Percentiles rank a stretch among this genome's conserved stretches.
These are phyloP conservation scores for Neoarius graeffei DNA, from an alignment of 2,113 vertebrate species.

Conservation along the genomic window DNA sequence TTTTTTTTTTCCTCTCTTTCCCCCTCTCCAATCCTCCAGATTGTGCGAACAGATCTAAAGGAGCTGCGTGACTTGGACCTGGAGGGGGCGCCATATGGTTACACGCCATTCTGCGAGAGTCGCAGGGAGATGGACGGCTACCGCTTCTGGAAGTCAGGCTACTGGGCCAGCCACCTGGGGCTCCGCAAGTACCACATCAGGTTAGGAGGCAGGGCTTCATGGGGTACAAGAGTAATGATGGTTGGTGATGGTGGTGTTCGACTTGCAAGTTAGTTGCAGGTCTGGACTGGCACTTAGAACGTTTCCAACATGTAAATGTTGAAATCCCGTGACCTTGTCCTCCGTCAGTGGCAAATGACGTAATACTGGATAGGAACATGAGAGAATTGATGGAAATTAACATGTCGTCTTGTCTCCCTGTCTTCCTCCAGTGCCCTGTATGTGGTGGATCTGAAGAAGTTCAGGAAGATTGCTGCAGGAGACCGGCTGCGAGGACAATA, in stretches of 20 bases:
- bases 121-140: constrained; percentile 96
- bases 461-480: constrained; percentile 96
- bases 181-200: constrained; percentile 98
- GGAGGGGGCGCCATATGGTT: constrained; percentile 95
- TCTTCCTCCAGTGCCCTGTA: constrained; percentile 83
- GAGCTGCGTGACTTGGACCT: constrained; percentile 91
- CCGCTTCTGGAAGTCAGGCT: constrained; percentile 96
- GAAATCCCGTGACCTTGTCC: not conserved
- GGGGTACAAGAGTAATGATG: not conserved
- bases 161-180: constrained; percentile 96
- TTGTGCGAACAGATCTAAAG: constrained; percentile 94
- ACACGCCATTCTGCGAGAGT: constrained; percentile 97
- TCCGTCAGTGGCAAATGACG: not conserved
- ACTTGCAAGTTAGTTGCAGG: not conserved
- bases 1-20: not conserved
- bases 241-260: too few relatives aligned
- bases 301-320: too few relatives aligned
- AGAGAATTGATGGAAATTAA: not conserved
- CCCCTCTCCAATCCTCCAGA: constrained; percentile 67
- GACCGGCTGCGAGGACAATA: constrained; percentile 95
- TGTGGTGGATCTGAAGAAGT: constrained; percentile 97
- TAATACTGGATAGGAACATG: not conserved
- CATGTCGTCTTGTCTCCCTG: not conserved
- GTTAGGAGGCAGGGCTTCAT: constrained; percentile 62
- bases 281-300: too few relatives aligned